Conservation (phyloP, 2,113 vertebrate species). For the Trachemys scripta region DNA sequence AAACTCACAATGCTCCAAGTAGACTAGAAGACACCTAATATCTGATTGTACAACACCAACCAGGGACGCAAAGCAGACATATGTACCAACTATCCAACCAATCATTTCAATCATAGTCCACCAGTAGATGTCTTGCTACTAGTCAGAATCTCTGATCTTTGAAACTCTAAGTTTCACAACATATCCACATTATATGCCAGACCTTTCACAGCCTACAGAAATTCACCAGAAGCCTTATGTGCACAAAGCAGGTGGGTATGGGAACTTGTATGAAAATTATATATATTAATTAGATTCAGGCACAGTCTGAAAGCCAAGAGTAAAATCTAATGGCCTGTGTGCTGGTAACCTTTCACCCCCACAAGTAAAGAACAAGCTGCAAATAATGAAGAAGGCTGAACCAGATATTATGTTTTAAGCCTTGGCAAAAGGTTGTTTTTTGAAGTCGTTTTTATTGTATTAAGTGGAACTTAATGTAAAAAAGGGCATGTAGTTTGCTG, state of each 20-base stretch:
- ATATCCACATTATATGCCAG: background rate
- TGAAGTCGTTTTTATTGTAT: background rate
- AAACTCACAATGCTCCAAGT: background rate
- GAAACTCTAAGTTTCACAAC: background rate
- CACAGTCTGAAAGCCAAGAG: background rate
- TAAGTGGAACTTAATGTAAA: background rate
- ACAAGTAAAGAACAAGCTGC: background rate
- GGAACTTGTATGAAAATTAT: background rate
- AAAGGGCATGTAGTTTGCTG: background rate
- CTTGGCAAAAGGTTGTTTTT: background rate
- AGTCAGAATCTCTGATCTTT: background rate
- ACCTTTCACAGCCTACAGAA: background rate
- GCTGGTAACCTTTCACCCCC: background rate
- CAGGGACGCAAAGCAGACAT: background rate
- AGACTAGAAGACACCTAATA: background rate
- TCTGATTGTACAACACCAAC: background rate
- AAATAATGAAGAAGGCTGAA: background rate
- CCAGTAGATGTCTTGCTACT: background rate
- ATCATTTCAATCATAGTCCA: background rate
- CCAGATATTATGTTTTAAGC: background rate
- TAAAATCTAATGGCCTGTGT: background rate
- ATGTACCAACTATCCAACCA: background rate
- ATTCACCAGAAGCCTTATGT: background rate
- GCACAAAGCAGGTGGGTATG: background rate
- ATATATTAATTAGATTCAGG: background rate